Percentiles rank a stretch among this genome's conserved stretches.
Evolutionary conservation across 2,113 vertebrate species (phyloP).

Genomic region (Cynocephalus volans): DNA sequence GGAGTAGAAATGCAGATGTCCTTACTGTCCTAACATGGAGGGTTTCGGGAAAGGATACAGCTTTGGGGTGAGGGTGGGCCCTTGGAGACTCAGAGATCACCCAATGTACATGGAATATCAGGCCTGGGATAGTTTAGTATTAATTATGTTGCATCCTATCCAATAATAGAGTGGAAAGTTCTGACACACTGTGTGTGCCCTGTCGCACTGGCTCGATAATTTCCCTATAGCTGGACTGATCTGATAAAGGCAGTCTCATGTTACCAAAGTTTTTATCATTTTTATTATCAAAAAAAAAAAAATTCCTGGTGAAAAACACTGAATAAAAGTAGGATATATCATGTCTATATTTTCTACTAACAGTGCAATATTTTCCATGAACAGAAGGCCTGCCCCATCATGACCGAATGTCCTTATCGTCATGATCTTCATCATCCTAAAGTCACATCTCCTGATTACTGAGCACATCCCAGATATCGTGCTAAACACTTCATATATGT

Average conservation of each 20-base stretch:
- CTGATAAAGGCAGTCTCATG: not conserved
- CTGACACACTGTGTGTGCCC: not conserved
- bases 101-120: not conserved
- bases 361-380: not conserved
- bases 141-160: not conserved
- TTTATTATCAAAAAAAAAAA: conserved; percentile 10
- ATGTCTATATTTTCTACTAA: not conserved
- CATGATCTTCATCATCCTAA: not conserved
- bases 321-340: not conserved
- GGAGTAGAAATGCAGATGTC: not conserved
- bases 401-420: not conserved
- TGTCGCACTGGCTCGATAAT: not conserved
- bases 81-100: not conserved
- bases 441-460: not conserved
- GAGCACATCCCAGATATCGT: not conserved
- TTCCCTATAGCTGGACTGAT: not conserved
- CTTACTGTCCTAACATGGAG: not conserved
- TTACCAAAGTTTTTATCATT: conserved; percentile 22
- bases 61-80: not conserved
- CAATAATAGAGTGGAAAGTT: not conserved
- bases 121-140: not conserved
- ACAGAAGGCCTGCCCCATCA: not conserved
- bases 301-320: not conserved
- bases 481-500: not conserved
- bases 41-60: not conserved